Evolutionary conservation across 2,888 invertebrate species (phyloP).

Genomic region (Sisyra terminalis): DNA sequence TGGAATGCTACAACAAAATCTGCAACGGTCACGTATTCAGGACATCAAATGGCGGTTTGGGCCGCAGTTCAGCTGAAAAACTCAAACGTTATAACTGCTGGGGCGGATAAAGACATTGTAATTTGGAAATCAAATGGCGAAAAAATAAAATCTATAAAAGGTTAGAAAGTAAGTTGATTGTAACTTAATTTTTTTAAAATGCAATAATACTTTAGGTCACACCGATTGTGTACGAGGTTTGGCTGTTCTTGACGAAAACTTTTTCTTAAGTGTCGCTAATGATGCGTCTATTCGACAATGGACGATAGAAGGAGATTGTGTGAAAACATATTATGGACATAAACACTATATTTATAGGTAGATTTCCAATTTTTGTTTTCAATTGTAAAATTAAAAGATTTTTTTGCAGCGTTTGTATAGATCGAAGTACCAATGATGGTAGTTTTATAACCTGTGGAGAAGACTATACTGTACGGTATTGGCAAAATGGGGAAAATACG

Average conservation of each 20-base stretch:
- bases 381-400: neutral
- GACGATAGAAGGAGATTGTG: slow-evolving; percentile 62
- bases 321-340: slow-evolving; percentile 65
- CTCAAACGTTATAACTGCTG: slow-evolving; percentile 59
- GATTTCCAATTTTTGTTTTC: slow-evolving; percentile 7
- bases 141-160: slow-evolving; percentile 45
- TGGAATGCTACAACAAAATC: slow-evolving; percentile 50
- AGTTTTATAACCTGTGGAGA: slow-evolving; percentile 76
- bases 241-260: slow-evolving; percentile 46
- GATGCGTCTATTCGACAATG: slow-evolving; percentile 79
- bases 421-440: slow-evolving; percentile 32
- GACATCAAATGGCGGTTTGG: slow-evolving; percentile 82
- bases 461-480: slow-evolving; percentile 70
- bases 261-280: slow-evolving; percentile 83
- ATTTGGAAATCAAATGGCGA: slow-evolving; percentile 62
- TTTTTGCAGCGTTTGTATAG: slow-evolving; percentile 35
- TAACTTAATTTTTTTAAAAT: neutral
- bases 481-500: slow-evolving; percentile 46
- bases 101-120: slow-evolving; percentile 82
- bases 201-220: slow-evolving; percentile 44
- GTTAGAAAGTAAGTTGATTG: too few species aligned
- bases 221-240: slow-evolving; percentile 82
- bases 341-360: slow-evolving; percentile 76
- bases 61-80: slow-evolving; percentile 40
- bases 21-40: slow-evolving; percentile 38